Base-by-base conservation (phyloP, 2,888 invertebrate genomes). In the Latrodectus hesperus region DNA sequence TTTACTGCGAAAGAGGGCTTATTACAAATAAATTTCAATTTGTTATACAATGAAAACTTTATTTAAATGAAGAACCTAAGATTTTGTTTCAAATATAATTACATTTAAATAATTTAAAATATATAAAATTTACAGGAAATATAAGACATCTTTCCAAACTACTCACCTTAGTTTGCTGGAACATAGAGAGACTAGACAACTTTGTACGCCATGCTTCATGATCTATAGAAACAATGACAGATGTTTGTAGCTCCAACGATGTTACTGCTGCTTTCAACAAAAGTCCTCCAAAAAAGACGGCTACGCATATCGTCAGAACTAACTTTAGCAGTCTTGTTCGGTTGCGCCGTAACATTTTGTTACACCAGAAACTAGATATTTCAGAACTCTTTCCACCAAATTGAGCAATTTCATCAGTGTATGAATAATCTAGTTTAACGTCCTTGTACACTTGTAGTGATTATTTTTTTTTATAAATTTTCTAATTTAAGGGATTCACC, bases 311-410 rank as follows among this genome's bases (percentile, higher is more conserved):
- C 0, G 79, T 85, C 6, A 85, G 75, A 22, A 85, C 38, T 49
- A 85, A 64, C 73, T 84, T 84, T 8, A 84, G 67, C 55, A 84
- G 72, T 68, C 78, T 72, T 38, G 72, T 84, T 60, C 84, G 65
- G 78, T 84, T 84, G 73, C 84, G 84, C 38, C 84, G 84, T 68
- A 84, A 78, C 84, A 84, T 84, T 67, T 51, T 53, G n/a, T 22
- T 67, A 17, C 64, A 64, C 17, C 64, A 64, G 14, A 16, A n/a
- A 17, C 64, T 64, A 17, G 64, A 16, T 17, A 64, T 64, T 16
- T 17, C 11, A 16, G 9, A 16, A 64, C 64, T 64, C 64, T 16
- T 17, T 64, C 11, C 64, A 16, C 17, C 64, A 53, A 68, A 67
- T 74, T 75, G 74, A 74, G 81, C 68, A 64, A 67, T 82, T 74